These are phyloP conservation scores for Cosmia trapezina DNA, from an alignment of 2,888 invertebrate species.

Conservation along the genomic window DNA sequence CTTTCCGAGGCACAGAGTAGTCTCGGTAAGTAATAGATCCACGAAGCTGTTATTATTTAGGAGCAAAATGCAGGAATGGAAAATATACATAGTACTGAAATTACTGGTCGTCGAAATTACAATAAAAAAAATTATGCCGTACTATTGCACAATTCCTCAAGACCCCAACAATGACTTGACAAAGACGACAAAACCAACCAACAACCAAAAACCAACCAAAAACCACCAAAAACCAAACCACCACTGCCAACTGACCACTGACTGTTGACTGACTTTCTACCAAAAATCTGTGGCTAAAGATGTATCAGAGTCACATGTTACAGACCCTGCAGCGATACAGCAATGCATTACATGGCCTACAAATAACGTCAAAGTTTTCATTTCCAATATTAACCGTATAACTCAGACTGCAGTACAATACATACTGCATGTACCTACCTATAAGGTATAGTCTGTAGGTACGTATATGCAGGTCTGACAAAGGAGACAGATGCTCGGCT, in stretches of 20 bases:
- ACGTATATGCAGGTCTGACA: slow-evolving; percentile 18
- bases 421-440: not conserved
- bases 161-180: not conserved
- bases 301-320: not conserved
- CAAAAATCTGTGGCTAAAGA: not conserved
- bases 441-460: not conserved
- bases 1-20: not conserved
- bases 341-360: not conserved
- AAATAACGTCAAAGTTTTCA: not conserved
- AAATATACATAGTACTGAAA: not conserved
- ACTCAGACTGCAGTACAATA: slow-evolving; percentile 3
- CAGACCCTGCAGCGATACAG: not conserved
- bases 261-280: too few relatives aligned
- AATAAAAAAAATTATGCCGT: too few relatives aligned
- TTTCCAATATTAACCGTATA: slow-evolving; percentile 22
- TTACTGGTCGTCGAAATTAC: not conserved
- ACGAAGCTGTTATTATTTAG: too few relatives aligned
- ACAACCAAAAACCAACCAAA: too few relatives aligned
- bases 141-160: not conserved
- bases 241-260: too few relatives aligned
- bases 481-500: slow-evolving; percentile 47
- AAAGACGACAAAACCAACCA: not conserved
- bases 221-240: too few relatives aligned
- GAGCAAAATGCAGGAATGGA: not conserved
- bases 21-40: not conserved